Evolutionary conservation across 2,113 vertebrate species (phyloP).

Genomic region (Lagopus leucura): DNA sequence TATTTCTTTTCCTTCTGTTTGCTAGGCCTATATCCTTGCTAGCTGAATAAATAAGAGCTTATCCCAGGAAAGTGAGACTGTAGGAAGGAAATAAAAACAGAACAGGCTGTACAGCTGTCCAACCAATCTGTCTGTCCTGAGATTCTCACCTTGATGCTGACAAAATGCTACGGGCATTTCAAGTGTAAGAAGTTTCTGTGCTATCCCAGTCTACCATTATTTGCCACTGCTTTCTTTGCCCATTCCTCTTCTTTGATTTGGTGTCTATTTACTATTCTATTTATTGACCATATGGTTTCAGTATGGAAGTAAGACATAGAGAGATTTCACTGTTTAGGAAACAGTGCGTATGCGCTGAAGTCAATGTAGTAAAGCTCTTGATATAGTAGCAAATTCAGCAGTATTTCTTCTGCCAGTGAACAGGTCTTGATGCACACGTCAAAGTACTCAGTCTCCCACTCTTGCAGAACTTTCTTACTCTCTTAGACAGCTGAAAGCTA

Average conservation of each 20-base stretch:
- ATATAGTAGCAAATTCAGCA: background rate
- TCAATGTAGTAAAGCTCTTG: background rate
- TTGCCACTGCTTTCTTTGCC: background rate
- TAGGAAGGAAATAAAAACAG: background rate
- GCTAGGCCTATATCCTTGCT: background rate
- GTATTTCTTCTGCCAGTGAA: background rate
- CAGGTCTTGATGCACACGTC: background rate
- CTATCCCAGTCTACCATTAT: background rate
- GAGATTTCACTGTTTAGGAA: background rate
- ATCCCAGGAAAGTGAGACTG: background rate
- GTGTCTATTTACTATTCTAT: background rate
- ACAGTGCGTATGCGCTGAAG: background rate
- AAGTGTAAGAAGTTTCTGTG: background rate
- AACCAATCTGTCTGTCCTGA: background rate
- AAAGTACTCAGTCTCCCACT: slow-evolving; percentile 11
- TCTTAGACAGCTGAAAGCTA: background rate
- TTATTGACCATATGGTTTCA: background rate
- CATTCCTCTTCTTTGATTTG: background rate
- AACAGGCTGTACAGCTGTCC: background rate
- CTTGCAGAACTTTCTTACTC: background rate
- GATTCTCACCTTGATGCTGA: background rate
- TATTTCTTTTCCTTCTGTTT: background rate
- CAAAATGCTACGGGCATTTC: background rate
- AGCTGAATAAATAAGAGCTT: background rate
- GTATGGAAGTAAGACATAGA: background rate